A percentile compares a stretch with the other conserved stretches of the same genome.
Evolutionary conservation across 2,113 vertebrate species (phyloP).

Genomic region (Myotis lucifugus): DNA sequence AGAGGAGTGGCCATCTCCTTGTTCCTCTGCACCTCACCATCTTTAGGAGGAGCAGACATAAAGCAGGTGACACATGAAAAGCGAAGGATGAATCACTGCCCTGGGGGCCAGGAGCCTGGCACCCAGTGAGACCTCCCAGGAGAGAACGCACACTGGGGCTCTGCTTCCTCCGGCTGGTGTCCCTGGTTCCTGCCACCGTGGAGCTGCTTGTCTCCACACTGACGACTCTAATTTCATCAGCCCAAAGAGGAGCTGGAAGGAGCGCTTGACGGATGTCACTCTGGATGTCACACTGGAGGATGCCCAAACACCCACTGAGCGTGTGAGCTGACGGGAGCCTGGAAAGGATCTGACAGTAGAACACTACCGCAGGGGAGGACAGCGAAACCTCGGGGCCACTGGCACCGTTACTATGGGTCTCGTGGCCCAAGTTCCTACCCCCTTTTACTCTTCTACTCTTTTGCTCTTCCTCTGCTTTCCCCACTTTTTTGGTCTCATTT

Average conservation of each 20-base stretch:
- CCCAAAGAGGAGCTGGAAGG: background rate
- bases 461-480: background rate
- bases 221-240: slow-evolving; percentile 63
- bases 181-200: background rate
- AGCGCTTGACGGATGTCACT: slow-evolving; percentile 39
- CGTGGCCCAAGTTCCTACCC: background rate
- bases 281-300: background rate
- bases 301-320: background rate
- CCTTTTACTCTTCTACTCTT: background rate
- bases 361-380: background rate
- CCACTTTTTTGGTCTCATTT: background rate
- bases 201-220: background rate
- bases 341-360: slow-evolving; percentile 22
- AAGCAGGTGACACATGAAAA: slow-evolving; percentile 62
- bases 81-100: slow-evolving; percentile 48
- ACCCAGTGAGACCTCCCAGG: background rate
- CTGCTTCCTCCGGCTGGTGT: background rate
- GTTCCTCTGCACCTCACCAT: background rate
- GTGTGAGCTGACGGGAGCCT: background rate
- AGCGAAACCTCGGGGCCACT: background rate
- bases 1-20: background rate
- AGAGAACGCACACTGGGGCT: background rate
- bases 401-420: background rate
- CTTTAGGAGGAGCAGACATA: background rate
- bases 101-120: background rate